These are phyloP conservation scores for Spilosoma lubricipeda DNA, from an alignment of 2,888 invertebrate genomes.

Conservation along the genomic window DNA sequence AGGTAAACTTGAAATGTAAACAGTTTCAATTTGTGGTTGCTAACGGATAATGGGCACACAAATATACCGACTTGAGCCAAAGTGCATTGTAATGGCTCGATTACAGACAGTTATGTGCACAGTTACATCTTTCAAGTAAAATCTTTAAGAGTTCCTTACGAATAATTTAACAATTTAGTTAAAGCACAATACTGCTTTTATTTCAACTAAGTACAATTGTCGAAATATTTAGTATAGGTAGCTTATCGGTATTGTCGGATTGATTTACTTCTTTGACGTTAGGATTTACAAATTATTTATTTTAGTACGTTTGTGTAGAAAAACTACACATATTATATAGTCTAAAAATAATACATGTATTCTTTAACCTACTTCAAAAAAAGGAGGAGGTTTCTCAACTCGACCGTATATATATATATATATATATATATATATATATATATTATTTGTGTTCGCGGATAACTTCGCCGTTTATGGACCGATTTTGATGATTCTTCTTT, in stretches of 20 bases:
- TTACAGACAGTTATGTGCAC: slow-evolving; percentile 49
- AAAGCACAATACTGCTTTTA: not conserved
- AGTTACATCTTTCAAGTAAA: slow-evolving; percentile 20
- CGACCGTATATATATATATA: no score
- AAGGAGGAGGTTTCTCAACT: no score
- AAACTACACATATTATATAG: no score
- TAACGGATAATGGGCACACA: slow-evolving; percentile 61
- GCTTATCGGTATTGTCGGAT: not conserved
- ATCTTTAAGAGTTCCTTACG: slow-evolving; percentile 24
- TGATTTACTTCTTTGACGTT: no score
- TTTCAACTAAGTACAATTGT: not conserved
- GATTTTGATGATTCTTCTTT: no score
- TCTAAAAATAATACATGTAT: no score
- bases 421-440: no score
- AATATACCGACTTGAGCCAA: slow-evolving; percentile 58
- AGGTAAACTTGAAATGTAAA: slow-evolving; percentile 61
- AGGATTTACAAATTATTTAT: no score
- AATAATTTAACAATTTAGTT: not conserved
- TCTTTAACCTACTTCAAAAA: no score
- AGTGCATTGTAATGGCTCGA: slow-evolving; percentile 57
- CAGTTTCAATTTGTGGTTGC: slow-evolving; percentile 67
- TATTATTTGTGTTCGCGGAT: no score
- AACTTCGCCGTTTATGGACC: no score
- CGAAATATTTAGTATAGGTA: not conserved
- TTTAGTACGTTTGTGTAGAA: no score